Base-by-base conservation (phyloP, 2,113 vertebrate species). In the Ptyas mucosa region DNA sequence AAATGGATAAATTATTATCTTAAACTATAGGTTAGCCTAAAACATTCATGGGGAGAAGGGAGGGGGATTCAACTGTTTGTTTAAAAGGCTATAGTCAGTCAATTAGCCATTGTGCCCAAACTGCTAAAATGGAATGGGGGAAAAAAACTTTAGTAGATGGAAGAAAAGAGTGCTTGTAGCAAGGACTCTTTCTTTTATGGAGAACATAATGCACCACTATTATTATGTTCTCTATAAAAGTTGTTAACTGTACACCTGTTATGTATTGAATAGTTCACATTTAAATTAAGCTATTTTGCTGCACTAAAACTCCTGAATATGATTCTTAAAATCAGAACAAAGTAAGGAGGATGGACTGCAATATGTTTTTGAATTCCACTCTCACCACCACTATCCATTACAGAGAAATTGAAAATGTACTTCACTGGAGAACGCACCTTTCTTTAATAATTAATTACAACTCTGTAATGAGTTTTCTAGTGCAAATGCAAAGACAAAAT, bases 401-500 rank as follows among this genome's bases (percentile, higher is more conserved):
- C 34, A 10, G 34, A 61, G 90, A 90, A n/a, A 21, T 90, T 0
- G 54, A 81, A 88, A 93, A 87, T n/a, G 24, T 93, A 64, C 92
- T 90, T 55, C 69, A 10, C 88, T 94, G 49, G 57, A 29, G 91
- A 34, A 95, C 90, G 91, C 69, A 64, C 91, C 34, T 5, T 1
- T 57, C 94, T 51, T 94, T 96, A 91, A 90, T 85, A 92, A 95
- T 96, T 95, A 94, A 95, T 97, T 96, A 94, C 24, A 92, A 46
- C 69, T 89, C 75, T 46, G 0, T 95, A 86, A 95, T 4, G 9
- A 92, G 57, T 90, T 87, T 90, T 95, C 46, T 93, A 94, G 91
- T 96, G 89, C 90, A 95, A 95, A 90, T 92, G 55, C 91, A 93
- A 96, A 96, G 95, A 89, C 94, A 90, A 95, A 96, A 94, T 93